Conservation (phyloP, 30 jellyfish, hydroid and myxozoan genomes). For the Euphysa ruthae region DNA sequence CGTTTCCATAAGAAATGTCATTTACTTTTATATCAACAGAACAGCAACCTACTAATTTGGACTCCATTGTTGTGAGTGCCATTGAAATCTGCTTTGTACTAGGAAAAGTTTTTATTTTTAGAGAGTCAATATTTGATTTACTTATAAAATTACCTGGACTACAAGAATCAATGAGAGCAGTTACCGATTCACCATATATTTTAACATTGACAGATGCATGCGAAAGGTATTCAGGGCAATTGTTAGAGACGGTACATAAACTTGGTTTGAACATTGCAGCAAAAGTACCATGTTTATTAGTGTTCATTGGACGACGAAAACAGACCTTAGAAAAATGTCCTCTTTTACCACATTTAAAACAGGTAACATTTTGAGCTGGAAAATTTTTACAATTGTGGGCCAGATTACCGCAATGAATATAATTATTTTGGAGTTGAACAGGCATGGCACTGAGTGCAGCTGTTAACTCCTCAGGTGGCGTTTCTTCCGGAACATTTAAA, state of each 20-base stretch:
- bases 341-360: slow-evolving; percentile 23
- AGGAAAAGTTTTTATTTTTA: background rate
- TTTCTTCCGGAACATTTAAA: background rate
- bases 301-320: slow-evolving; percentile 5
- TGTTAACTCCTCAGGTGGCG: background rate
- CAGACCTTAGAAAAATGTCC: slow-evolving; percentile 41
- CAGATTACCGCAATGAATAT: background rate
- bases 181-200: background rate
- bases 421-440: slow-evolving; percentile 2
- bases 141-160: background rate
- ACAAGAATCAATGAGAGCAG: background rate
- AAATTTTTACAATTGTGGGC: background rate
- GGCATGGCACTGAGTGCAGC: background rate
- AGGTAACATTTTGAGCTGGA: slow-evolving; percentile 19
- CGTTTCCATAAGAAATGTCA: slow-evolving; percentile 16
- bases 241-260: background rate
- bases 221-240: background rate
- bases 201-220: slow-evolving; percentile 3
- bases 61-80: slow-evolving; percentile 39
- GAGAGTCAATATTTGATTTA: background rate
- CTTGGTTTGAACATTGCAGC: slow-evolving; percentile 1
- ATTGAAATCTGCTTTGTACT: slow-evolving; percentile 20
- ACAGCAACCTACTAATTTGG: background rate
- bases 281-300: background rate
- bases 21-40: background rate